Percentiles rank a stretch among this genome's conserved stretches.
Evolutionary conservation across 92 coral and sea anemone genomes (phyloP).

Genomic region (Phenganax subtilis): DNA sequence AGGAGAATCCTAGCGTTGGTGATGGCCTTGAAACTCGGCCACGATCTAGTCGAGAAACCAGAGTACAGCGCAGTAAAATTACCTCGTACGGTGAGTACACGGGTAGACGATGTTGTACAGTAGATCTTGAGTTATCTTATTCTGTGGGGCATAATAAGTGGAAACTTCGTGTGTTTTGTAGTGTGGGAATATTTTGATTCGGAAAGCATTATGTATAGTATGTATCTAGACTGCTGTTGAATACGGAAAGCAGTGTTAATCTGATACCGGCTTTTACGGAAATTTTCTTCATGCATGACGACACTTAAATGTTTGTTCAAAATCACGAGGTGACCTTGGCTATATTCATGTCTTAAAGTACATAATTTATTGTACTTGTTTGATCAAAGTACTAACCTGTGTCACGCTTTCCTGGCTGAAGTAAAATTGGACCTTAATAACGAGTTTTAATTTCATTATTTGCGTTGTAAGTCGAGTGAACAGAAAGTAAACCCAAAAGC

Average conservation of each 20-base stretch:
- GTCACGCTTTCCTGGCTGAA: background rate
- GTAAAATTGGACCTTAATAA: background rate
- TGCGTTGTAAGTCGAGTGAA: too few relatives aligned
- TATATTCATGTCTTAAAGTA: conserved; percentile 8
- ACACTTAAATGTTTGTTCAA: conserved; percentile 12
- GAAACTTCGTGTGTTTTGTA: background rate
- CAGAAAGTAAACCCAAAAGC: too few relatives aligned
- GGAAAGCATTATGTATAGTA: background rate
- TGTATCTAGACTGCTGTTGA: background rate
- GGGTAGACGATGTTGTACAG: background rate
- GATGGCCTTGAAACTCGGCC: conserved; percentile 1
- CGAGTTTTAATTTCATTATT: too few relatives aligned
- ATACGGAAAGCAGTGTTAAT: background rate
- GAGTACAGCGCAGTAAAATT: conserved; percentile 36
- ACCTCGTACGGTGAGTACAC: conserved; percentile 33
- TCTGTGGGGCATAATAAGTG: background rate
- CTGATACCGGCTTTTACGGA: too few relatives aligned
- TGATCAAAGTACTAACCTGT: conserved; percentile 7
- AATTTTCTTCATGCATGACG: background rate
- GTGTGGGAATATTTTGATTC: background rate
- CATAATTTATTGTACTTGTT: conserved; percentile 8
- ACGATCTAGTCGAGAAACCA: background rate
- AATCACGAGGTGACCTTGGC: conserved; percentile 30
- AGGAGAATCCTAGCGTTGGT: conserved; percentile 1
- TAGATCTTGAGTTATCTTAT: background rate